Base-by-base conservation (phyloP, 1,140 invertebrate species). In the Magallana angulata region DNA sequence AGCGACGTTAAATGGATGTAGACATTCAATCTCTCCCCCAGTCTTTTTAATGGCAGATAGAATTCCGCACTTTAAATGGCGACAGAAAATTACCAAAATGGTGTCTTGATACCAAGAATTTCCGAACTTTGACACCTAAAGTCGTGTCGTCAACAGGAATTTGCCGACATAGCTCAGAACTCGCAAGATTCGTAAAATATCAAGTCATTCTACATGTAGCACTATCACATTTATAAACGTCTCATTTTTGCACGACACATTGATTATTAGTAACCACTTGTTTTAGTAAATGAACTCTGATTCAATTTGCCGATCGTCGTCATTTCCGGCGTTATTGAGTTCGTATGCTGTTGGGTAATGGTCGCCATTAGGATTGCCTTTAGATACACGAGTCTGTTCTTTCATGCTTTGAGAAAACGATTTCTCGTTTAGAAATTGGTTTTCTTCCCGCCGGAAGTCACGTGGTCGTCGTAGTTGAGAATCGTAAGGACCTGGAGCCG, bases 381-480 rank as follows among this genome's bases (percentile, higher is more conserved):
- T 82, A 2, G 89, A 89, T 18, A 83, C 82, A 62, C 91, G 76
- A 7, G 68, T 85, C 83, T 92, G 90, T 60, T 91, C 91, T 18
- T 89, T 83, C 62, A 93, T 90, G 76, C 90, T 92, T 80, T 91
- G 90, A 7, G 92, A 92, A 88, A 94, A 93, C 5, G 91, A 90
- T 83, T 90, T 89, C 87, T 94, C 93, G 85, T 93, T 92, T 83
- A 91, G 88, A 85, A 93, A 92, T 80, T 93, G 91, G 71, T 93
- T 93, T 85, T 92, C 91, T 16, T 90, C 71, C 7, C 89, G 90
- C 64, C 92, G 86, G 82, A 92, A 93, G 85, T 93, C 92, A 56
- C 93, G 84, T 5, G 91, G 91, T 48, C 84, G 84, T 6, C 86
- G 84, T 57, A 88, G 90, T 14, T 88, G 90, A 57, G 89, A 86